Evolutionary conservation across 2,113 vertebrate species (phyloP).

Genomic region (Ifrita kowaldi): DNA sequence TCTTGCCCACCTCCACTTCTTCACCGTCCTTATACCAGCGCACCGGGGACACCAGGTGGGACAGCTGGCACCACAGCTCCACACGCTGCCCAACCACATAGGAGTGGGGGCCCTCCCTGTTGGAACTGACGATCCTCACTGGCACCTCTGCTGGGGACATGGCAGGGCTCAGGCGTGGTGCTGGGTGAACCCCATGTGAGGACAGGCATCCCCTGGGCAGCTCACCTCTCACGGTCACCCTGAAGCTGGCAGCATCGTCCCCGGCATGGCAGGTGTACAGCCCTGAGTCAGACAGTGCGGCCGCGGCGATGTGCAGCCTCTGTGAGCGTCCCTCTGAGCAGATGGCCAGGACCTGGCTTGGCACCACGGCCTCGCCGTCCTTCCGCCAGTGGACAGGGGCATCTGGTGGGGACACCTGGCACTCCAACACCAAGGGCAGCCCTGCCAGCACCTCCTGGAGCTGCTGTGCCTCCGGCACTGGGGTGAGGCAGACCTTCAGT

Average conservation of each 20-base stretch:
- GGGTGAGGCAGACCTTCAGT: not conserved
- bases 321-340: slow-evolving; percentile 71
- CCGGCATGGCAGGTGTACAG: slow-evolving; percentile 65
- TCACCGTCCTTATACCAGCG: slow-evolving; percentile 88
- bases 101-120: slow-evolving; percentile 67
- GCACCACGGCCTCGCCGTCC: slow-evolving; percentile 74
- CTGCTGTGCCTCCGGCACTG: not conserved
- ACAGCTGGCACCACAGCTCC: slow-evolving; percentile 89
- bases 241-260: slow-evolving; percentile 67
- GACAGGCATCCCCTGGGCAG: not conserved
- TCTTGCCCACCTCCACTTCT: slow-evolving; percentile 79
- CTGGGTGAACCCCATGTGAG: not conserved
- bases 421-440: slow-evolving; percentile 50
- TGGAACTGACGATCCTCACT: slow-evolving; percentile 81
- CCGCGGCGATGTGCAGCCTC: slow-evolving; percentile 78
- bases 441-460: not conserved
- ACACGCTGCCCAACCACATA: slow-evolving; percentile 81
- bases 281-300: not conserved
- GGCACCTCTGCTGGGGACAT: slow-evolving; percentile 77
- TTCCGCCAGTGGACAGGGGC: slow-evolving; percentile 82
- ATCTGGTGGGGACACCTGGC: slow-evolving; percentile 72
- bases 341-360: not conserved
- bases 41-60: slow-evolving; percentile 69
- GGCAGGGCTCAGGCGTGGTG: not conserved
- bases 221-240: slow-evolving; percentile 74